Evolutionary conservation across 2,888 invertebrate genomes (phyloP).

Genomic region (Acanthopleura granulata): DNA sequence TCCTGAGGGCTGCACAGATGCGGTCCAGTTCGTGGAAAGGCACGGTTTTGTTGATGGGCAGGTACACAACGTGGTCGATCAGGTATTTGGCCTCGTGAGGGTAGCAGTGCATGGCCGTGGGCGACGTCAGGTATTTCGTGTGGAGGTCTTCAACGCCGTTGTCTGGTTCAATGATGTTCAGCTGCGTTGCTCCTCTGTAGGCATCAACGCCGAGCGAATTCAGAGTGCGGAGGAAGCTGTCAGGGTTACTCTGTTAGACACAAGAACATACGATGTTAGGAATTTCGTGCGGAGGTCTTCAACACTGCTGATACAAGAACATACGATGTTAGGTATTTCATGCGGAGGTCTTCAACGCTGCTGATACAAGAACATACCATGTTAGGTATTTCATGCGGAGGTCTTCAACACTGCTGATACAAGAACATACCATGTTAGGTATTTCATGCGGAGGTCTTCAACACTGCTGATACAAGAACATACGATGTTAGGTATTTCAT

Average conservation of each 20-base stretch:
- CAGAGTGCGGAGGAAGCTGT: conserved; percentile 54
- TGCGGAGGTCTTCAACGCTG: too few relatives aligned
- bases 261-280: too few relatives aligned
- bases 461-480: too few relatives aligned
- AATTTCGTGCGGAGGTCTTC: too few relatives aligned
- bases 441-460: too few relatives aligned
- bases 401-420: too few relatives aligned
- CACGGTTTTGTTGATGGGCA: conserved; percentile 67
- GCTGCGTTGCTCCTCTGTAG: conserved; percentile 68
- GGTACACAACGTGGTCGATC: conserved; percentile 68
- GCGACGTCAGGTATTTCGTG: background rate
- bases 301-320: too few relatives aligned
- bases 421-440: too few relatives aligned
- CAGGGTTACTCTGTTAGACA: conserved; percentile 61
- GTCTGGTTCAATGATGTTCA: conserved; percentile 64
- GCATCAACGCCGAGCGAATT: conserved; percentile 67
- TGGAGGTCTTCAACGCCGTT: conserved; percentile 18
- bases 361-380: too few relatives aligned
- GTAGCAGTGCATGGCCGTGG: conserved; percentile 39
- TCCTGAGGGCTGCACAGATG: conserved; percentile 48
- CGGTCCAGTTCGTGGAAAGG: conserved; percentile 64
- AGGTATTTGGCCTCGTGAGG: conserved; percentile 67
- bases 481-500: background rate
- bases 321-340: too few relatives aligned
- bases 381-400: too few relatives aligned